Conservation (phyloP, 2,888 invertebrate genomes). For the Drosophila diplacantha region DNA sequence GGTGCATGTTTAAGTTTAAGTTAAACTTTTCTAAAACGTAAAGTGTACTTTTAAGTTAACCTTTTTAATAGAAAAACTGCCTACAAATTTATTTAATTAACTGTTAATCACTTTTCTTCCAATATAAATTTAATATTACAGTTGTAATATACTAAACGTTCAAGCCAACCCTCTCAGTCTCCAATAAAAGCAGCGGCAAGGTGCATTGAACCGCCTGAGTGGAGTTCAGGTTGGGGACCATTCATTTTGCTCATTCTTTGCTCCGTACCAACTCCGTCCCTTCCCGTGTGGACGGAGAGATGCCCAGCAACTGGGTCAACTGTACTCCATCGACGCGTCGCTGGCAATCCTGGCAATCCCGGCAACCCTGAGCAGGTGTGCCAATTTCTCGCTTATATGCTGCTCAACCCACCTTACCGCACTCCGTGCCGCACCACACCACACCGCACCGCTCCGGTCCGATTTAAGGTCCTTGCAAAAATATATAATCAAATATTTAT, state of each 20-base stretch:
- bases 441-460: conserved; percentile 17
- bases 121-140: too few species aligned
- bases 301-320: conserved; percentile 62
- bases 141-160: neutral
- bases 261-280: conserved; percentile 24
- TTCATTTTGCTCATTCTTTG: conserved; percentile 62
- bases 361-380: conserved; percentile 45
- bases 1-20: neutral
- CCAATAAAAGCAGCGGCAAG: conserved; percentile 30
- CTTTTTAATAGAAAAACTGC: too few species aligned
- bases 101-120: too few species aligned
- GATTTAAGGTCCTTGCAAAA: conserved; percentile 53
- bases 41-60: too few species aligned
- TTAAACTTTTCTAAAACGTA: too few species aligned
- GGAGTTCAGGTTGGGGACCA: conserved; percentile 55
- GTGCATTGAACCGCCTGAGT: conserved; percentile 63
- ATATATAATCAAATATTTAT: conserved; percentile 69
- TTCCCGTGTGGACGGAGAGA: conserved; percentile 1
- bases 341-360: conserved; percentile 10
- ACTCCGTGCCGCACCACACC: conserved; percentile 8
- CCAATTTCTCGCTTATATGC: conserved; percentile 45
- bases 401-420: conserved; percentile 28
- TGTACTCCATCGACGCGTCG: conserved; percentile 41
- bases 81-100: too few species aligned
- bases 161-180: neutral